Evolutionary conservation across 1,140 invertebrate genomes (phyloP).

Genomic region (Orussus abietinus): DNA sequence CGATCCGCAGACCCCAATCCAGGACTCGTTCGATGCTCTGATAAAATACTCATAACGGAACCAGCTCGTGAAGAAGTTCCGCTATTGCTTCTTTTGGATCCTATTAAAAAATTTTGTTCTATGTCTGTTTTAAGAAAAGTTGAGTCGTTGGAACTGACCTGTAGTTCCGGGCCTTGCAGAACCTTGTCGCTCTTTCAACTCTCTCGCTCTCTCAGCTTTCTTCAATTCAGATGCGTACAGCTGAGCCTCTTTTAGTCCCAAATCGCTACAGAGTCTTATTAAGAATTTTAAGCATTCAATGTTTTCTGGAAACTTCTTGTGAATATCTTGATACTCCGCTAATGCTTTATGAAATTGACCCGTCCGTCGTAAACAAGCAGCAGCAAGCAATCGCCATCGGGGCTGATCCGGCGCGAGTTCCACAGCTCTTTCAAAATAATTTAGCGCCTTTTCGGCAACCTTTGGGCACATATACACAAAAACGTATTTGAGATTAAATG

Average conservation of each 20-base stretch:
- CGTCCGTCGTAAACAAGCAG: constrained; percentile 75
- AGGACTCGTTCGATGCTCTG: constrained; percentile 46
- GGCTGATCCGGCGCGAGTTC: constrained; percentile 82
- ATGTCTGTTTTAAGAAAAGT: constrained; percentile 3
- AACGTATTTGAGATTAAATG: constrained; percentile 4
- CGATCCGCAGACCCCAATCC: constrained; percentile 25
- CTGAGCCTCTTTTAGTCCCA: constrained; percentile 76
- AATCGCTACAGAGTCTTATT: constrained; percentile 75
- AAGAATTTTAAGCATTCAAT: constrained; percentile 83
- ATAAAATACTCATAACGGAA: constrained; percentile 55
- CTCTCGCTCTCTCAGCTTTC: constrained; percentile 76
- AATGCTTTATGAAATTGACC: constrained; percentile 83
- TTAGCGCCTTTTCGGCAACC: constrained; percentile 81
- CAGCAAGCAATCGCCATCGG: constrained; percentile 81
- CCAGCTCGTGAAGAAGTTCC: constrained; percentile 57
- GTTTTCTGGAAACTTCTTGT: constrained; percentile 79
- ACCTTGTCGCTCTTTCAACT: constrained; percentile 61
- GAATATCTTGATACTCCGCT: constrained; percentile 74
- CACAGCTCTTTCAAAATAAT: constrained; percentile 83
- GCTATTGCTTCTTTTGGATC: constrained; percentile 56
- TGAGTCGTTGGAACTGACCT: constrained; percentile 17
- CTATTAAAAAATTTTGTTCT: constrained; percentile 26
- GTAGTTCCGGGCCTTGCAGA: constrained; percentile 57
- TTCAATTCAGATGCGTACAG: constrained; percentile 78
- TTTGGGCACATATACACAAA: constrained; percentile 14